Evolutionary conservation across 2,888 invertebrate genomes (phyloP).

Genomic region (Drymonia ruficornis): DNA sequence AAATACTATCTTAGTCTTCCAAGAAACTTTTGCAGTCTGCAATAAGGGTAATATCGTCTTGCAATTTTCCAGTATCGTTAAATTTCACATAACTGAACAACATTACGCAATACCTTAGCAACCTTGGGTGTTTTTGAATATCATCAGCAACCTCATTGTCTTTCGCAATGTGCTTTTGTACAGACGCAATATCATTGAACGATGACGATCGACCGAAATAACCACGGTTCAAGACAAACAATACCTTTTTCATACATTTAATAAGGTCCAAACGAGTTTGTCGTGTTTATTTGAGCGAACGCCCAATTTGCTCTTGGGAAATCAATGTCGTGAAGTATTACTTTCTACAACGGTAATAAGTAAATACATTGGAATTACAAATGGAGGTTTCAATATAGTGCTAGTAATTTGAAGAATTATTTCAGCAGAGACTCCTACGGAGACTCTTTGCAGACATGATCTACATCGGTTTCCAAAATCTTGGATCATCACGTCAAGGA

Average conservation of each 20-base stretch:
- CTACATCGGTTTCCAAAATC: no score
- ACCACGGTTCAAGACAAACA: conserved; percentile 18
- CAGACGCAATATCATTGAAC: conserved; percentile 15
- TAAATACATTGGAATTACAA: conserved; percentile 1
- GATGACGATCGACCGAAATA: conserved; percentile 10
- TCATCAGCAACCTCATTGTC: conserved; percentile 1
- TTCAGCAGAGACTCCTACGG: no score
- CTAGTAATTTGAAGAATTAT: no score
- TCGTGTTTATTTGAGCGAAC: conserved; percentile 14
- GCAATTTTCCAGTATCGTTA: neutral
- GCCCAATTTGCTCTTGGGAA: conserved; percentile 20
- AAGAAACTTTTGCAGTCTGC: neutral
- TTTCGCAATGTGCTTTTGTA: conserved; percentile 1
- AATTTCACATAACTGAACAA: neutral
- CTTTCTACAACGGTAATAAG: conserved; percentile 1
- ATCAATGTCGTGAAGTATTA: conserved; percentile 20
- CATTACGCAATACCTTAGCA: neutral
- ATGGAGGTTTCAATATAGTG: neutral
- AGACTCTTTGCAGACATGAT: no score
- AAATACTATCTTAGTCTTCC: neutral
- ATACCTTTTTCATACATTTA: conserved; percentile 12
- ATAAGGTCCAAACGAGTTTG: conserved; percentile 12
- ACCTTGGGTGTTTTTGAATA: conserved; percentile 3
- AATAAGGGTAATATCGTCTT: neutral
- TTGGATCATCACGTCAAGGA: no score